These are phyloP conservation scores for Oscheius sp. DNA, from an alignment of 2,888 invertebrate genomes.

Conservation along the genomic window DNA sequence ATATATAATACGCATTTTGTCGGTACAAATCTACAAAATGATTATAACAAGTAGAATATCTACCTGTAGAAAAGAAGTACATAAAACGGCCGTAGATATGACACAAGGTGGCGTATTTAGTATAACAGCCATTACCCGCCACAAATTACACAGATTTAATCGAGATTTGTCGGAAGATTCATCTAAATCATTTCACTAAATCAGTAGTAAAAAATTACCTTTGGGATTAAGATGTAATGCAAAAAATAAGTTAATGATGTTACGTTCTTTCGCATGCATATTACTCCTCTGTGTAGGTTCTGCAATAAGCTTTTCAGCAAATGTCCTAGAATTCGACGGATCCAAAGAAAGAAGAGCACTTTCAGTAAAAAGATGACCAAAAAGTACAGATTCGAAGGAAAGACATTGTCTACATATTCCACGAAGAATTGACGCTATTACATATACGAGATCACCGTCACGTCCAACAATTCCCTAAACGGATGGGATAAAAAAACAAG, in stretches of 20 bases:
- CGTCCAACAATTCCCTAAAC: slow-evolving; percentile 16
- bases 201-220: background rate
- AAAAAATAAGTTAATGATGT: slow-evolving; percentile 9
- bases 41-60: background rate
- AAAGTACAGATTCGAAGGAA: slow-evolving; percentile 15
- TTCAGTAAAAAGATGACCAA: slow-evolving; percentile 18
- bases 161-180: background rate
- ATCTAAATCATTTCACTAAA: background rate
- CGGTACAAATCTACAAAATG: slow-evolving; percentile 7
- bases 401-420: background rate
- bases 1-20: slow-evolving; percentile 1
- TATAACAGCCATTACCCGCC: background rate
- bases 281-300: background rate
- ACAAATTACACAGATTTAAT: slow-evolving; percentile 8
- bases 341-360: slow-evolving; percentile 4
- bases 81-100: slow-evolving; percentile 1
- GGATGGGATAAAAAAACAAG: background rate
- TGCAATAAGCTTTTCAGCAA: background rate
- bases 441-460: slow-evolving; percentile 1
- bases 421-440: background rate
- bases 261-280: slow-evolving; percentile 1
- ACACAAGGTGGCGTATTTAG: slow-evolving; percentile 4
- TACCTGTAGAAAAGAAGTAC: background rate
- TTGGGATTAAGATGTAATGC: slow-evolving; percentile 1
- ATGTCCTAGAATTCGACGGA: background rate